Evolutionary conservation across 2,888 invertebrate species (phyloP).

Genomic region (Microctonus brassicae): DNA sequence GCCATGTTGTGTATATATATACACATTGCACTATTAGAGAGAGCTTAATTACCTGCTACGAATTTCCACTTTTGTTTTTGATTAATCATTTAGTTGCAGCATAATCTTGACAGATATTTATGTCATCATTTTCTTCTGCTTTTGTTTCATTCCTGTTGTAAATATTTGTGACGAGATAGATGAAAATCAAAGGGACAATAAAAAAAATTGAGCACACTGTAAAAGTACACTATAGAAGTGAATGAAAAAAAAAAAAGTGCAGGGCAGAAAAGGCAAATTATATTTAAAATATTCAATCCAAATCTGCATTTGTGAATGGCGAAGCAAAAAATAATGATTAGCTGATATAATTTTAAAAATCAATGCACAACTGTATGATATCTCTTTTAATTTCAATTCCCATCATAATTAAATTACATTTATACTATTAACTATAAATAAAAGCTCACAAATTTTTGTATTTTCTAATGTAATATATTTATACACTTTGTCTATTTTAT

Average conservation of each 20-base stretch:
- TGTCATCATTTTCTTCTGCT: too few relatives aligned
- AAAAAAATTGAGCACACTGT: too few relatives aligned
- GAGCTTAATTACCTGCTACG: slow-evolving; percentile 27
- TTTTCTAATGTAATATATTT: too few relatives aligned
- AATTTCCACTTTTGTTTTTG: slow-evolving; percentile 23
- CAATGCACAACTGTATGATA: slow-evolving; percentile 20
- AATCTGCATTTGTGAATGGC: background rate
- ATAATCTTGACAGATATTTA: too few relatives aligned
- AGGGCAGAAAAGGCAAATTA: background rate
- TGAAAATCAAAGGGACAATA: too few relatives aligned
- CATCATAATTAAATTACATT: background rate
- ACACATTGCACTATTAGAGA: slow-evolving; percentile 10
- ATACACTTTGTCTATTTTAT: too few relatives aligned
- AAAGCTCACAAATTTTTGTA: too few relatives aligned
- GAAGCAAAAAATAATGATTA: slow-evolving; percentile 19
- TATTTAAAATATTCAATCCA: background rate
- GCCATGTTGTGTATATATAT: slow-evolving; percentile 9
- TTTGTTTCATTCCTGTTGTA: background rate
- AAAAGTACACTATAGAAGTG: too few relatives aligned
- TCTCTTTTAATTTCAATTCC: slow-evolving; percentile 13
- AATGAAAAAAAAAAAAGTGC: background rate
- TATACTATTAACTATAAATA: background rate
- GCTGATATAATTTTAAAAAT: slow-evolving; percentile 28
- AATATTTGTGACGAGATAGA: background rate
- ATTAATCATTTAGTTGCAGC: background rate